These are phyloP conservation scores for Callospermophilus lateralis DNA, from an alignment of 2,113 vertebrate genomes.

Conservation along the genomic window DNA sequence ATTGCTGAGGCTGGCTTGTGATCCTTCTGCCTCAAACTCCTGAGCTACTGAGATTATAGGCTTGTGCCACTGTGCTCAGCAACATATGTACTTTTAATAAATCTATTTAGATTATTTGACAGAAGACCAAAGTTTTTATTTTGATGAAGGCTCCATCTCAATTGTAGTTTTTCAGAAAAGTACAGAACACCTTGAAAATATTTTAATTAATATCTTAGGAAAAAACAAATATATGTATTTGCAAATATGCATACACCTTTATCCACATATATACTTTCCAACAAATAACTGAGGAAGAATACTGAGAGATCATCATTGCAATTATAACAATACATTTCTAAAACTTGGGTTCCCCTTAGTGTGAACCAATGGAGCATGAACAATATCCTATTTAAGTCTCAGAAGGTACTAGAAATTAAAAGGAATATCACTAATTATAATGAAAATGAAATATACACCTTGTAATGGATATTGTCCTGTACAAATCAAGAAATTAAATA, in stretches of 20 bases:
- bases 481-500: conserved; percentile 2
- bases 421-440: not conserved
- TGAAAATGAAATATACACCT: not conserved
- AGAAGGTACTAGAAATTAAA: conserved; percentile 9
- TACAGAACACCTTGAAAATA: not conserved
- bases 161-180: not conserved
- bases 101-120: not conserved
- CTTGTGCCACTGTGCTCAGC: too few relatives aligned
- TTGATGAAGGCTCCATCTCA: not conserved
- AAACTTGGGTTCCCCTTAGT: not conserved
- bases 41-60: too few relatives aligned
- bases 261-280: not conserved
- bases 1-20: too few relatives aligned
- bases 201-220: not conserved
- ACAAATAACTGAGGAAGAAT: not conserved
- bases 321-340: not conserved
- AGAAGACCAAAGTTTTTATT: conserved; percentile 1
- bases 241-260: not conserved
- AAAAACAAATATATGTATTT: not conserved
- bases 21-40: too few relatives aligned
- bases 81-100: not conserved
- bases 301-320: not conserved
- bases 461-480: not conserved
- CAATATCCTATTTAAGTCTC: not conserved
- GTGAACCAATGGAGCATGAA: not conserved